Base-by-base conservation (phyloP, 2,113 vertebrate species). In the Erinaceus europaeus region DNA sequence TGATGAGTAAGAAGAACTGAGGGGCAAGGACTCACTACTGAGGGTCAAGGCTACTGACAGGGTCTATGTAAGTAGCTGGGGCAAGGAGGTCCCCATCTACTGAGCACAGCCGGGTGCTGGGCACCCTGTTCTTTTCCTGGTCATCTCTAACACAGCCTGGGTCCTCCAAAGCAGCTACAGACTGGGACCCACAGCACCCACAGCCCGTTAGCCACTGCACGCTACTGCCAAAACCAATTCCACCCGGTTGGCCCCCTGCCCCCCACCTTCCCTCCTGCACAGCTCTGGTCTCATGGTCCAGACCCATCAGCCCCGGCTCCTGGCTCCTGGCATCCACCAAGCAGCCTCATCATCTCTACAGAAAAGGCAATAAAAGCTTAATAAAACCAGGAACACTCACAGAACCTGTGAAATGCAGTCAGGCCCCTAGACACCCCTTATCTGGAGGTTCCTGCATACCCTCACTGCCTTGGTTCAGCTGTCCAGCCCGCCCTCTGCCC, bases 311-410 rank as follows among this genome's bases (percentile, higher is more conserved):
- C 9, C 12, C 40, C 6, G 62, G 57, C 61, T 50, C 80, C 32
- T 27, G 38, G 20, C 55, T n/a, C 44, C 42, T 4, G 0, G 48
- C 13, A 20, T 9, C 4, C 52, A 17, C n/a, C 25, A 36, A 42
- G 38, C 53, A 84, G 87, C 67, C 46, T 68, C 12, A 1, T 46
- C 59, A 17, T 74, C 74, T 86, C 40, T 18, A 23, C 67, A 44
- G 62, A 84, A 71, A 81, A 91, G 75, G 65, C 84, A 92, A 81
- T 67, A 84, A 82, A 92, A 78, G 61, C 91, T 72, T 81, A 88
- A 84, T 74, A 61, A 92, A 92, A 48, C 9, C 55, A 53, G 77
- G 46, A 69, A 50, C 68, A 25, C 25, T 32, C 53, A 87, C 9
- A 82, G 57, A 87, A 20, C 27, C 55, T 0, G 2, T 9, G 67